These are phyloP conservation scores for Aurelia sp. DNA, from an alignment of 30 jellyfish, hydroid and myxozoan genomes.

Conservation along the genomic window DNA sequence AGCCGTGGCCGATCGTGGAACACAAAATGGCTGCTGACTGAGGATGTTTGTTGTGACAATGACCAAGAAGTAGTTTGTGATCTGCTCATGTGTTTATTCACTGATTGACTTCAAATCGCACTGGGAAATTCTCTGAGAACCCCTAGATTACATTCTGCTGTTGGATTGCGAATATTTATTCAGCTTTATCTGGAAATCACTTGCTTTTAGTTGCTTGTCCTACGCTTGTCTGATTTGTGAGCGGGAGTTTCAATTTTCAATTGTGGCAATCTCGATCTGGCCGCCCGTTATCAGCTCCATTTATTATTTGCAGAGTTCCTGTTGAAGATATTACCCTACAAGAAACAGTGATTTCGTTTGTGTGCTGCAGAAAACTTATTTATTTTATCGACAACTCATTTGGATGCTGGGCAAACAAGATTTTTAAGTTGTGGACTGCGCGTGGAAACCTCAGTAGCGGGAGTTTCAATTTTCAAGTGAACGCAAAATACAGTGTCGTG, in stretches of 20 bases:
- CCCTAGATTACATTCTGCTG: too few species aligned
- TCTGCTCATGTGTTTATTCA: background rate
- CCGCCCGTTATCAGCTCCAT: too few species aligned
- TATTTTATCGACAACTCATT: too few species aligned
- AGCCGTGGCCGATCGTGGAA: slow-evolving; percentile 73
- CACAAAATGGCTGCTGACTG: slow-evolving; percentile 59
- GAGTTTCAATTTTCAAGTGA: slow-evolving; percentile 2
- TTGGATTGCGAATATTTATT: too few species aligned
- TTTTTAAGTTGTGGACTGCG: too few species aligned
- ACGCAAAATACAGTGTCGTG: too few species aligned
- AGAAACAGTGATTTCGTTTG: too few species aligned
- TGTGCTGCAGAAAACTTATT: too few species aligned
- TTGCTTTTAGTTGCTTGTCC: background rate
- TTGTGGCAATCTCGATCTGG: too few species aligned
- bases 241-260: slow-evolving; percentile 77
- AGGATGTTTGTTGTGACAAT: slow-evolving; percentile 21
- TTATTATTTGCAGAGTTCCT: too few species aligned
- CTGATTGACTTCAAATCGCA: slow-evolving; percentile 15
- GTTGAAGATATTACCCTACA: too few species aligned
- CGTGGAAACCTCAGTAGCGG: slow-evolving; percentile 3
- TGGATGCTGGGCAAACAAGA: too few species aligned
- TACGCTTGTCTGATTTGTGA: slow-evolving; percentile 18
- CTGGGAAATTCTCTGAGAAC: background rate
- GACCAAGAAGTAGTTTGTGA: slow-evolving; percentile 7
- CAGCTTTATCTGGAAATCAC: background rate